Evolutionary conservation across 2,113 vertebrate species (phyloP).

Genomic region (Phrynosoma blainvillii): DNA sequence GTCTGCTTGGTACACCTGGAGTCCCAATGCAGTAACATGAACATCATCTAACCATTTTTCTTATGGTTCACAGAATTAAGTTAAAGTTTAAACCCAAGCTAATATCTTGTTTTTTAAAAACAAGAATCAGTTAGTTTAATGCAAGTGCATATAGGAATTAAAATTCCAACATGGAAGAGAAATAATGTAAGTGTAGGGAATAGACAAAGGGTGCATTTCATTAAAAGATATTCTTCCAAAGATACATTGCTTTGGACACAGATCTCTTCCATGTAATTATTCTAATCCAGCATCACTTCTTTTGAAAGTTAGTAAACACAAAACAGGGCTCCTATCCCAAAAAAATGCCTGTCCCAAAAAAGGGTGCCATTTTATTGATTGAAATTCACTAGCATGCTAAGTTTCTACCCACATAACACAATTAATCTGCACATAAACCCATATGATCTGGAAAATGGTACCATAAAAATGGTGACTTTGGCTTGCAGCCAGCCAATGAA

Average conservation of each 20-base stretch:
- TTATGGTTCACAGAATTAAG: neutral
- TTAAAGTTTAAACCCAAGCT: neutral
- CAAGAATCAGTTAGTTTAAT: constrained; percentile 6
- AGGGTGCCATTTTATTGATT: neutral
- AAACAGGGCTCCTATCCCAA: neutral
- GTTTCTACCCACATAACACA: neutral
- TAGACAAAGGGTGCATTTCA: constrained; percentile 4
- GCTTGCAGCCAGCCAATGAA: neutral
- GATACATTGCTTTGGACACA: constrained; percentile 24
- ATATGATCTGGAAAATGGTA: neutral
- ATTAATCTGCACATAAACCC: neutral
- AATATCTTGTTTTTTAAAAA: neutral
- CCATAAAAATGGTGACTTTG: neutral
- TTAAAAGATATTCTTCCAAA: constrained; percentile 29
- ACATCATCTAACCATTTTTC: neutral
- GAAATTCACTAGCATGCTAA: neutral
- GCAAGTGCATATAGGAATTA: neutral
- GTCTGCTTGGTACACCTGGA: neutral
- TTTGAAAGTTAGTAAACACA: neutral
- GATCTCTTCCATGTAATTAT: neutral
- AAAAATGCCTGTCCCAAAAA: neutral
- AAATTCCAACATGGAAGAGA: neutral
- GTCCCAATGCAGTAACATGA: neutral
- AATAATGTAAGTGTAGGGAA: constrained; percentile 6
- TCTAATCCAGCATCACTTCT: neutral